Conservation (phyloP, 1,140 invertebrate species). For the Asobara japonica region DNA sequence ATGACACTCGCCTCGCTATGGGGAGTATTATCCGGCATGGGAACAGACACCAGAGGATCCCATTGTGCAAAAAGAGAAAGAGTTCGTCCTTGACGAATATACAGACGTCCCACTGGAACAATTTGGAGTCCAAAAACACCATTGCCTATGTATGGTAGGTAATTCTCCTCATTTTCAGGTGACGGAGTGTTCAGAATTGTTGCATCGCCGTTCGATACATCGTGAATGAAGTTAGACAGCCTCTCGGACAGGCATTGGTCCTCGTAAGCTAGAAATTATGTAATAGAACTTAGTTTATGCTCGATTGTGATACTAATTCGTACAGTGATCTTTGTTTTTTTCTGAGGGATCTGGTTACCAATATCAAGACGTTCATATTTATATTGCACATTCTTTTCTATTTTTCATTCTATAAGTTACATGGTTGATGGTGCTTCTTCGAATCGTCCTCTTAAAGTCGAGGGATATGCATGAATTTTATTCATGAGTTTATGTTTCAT, state of each 20-base stretch:
- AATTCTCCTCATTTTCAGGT: constrained; percentile 43
- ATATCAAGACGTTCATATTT: no score
- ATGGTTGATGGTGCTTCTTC: no score
- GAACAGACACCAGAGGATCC: constrained; percentile 76
- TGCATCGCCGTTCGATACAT: constrained; percentile 73
- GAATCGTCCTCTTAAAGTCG: no score
- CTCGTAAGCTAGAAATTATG: constrained; percentile 66
- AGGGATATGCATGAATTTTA: no score
- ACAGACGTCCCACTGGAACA: constrained; percentile 72
- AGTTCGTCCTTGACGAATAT: constrained; percentile 76
- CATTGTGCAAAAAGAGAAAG: constrained; percentile 78
- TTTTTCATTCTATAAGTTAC: no score
- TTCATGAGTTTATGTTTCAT: no score
- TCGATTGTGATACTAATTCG: neutral
- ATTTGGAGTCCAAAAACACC: constrained; percentile 77
- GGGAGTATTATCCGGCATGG: constrained; percentile 59
- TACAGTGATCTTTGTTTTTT: no score
- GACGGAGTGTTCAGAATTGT: constrained; percentile 73
- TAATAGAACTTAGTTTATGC: neutral
- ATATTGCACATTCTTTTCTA: no score
- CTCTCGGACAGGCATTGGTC: constrained; percentile 74
- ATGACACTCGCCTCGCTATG: constrained; percentile 73
- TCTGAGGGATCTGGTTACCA: no score
- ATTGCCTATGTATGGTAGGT: constrained; percentile 82
- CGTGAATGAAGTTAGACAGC: constrained; percentile 70